These are phyloP conservation scores for Tiliqua scincoides DNA, from an alignment of 2,113 vertebrate species.

Conservation along the genomic window DNA sequence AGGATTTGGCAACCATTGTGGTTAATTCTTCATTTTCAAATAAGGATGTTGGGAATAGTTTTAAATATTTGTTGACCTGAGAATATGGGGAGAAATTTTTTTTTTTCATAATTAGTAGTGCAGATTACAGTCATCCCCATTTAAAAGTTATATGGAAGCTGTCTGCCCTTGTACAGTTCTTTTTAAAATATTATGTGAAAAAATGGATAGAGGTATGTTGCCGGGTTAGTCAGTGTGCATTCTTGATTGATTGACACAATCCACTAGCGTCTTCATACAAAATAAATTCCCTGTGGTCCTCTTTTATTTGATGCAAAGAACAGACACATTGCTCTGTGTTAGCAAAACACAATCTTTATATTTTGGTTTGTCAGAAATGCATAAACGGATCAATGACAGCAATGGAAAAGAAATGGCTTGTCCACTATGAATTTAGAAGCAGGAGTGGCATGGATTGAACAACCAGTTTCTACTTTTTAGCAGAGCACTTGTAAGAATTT, in stretches of 20 bases:
- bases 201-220: neutral
- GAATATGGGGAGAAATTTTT: too few relatives aligned
- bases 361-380: neutral
- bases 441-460: neutral
- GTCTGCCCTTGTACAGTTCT: neutral
- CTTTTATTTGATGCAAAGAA: neutral
- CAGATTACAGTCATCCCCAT: neutral
- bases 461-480: neutral
- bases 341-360: neutral
- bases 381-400: conserved; percentile 20
- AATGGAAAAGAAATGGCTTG: neutral
- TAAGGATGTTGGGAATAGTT: neutral
- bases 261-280: neutral
- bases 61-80: neutral
- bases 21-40: neutral
- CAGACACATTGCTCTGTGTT: neutral
- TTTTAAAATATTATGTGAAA: neutral
- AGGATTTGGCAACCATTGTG: neutral
- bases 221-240: neutral
- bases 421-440: neutral
- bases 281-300: neutral
- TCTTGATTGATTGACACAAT: neutral
- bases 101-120: neutral
- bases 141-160: neutral
- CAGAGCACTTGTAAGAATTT: conserved; percentile 8